Conservation (phyloP, 2,113 vertebrate species). For the Cyanoderma ruficeps region DNA sequence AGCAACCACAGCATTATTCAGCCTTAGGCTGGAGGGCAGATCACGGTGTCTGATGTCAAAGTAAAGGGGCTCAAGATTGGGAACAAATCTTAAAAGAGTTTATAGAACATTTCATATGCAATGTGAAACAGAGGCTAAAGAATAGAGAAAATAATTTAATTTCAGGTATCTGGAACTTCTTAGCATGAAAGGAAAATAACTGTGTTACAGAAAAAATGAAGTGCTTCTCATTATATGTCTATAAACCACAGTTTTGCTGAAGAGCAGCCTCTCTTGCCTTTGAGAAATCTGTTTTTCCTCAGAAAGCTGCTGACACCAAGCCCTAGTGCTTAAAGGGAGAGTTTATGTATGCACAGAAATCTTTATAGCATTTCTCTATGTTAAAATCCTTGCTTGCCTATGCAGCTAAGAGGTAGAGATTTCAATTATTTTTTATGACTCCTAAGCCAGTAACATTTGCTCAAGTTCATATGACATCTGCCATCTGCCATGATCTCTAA, state of each 20-base stretch:
- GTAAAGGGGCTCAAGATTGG: background rate
- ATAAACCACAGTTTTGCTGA: background rate
- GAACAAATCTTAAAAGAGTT: background rate
- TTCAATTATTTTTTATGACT: background rate
- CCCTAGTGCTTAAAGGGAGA: background rate
- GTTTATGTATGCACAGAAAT: background rate
- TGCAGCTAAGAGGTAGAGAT: background rate
- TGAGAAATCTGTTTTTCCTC: background rate
- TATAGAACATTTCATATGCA: background rate
- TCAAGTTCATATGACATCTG: background rate
- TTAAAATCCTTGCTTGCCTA: background rate
- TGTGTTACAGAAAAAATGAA: background rate
- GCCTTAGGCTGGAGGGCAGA: background rate
- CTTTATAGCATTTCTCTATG: background rate
- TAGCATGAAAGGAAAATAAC: background rate
- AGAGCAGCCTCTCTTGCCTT: background rate
- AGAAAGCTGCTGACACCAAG: background rate
- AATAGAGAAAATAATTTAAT: background rate
- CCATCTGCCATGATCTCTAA: background rate
- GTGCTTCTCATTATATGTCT: background rate
- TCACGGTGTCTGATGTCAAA: background rate
- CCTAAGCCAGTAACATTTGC: background rate
- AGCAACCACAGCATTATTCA: background rate
- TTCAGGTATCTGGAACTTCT: background rate
- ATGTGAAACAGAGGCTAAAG: background rate